Evolutionary conservation across 1,140 invertebrate species (phyloP), one percentile per base, ranked within the genome.

Genomic region (Nasonia vitripennis): DNA sequence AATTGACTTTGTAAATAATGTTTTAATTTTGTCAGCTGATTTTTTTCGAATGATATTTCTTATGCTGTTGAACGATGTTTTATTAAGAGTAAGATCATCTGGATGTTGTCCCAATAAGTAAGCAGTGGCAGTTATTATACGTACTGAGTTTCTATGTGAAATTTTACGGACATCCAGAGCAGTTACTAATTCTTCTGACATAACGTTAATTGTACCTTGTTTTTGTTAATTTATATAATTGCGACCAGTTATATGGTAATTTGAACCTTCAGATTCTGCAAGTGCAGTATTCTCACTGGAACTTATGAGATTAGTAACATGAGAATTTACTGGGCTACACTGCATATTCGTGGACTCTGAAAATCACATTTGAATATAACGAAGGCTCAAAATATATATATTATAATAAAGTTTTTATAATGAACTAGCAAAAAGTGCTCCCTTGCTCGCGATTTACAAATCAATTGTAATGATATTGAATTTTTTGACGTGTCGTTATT

Each of bases 191-290:
- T 27, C 0, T 27, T 27, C 45, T 51, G 75, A 51, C 75, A 78
- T 78, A 78, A 78, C 20, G 45, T 78, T 51, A 51, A 78, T 78
- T n/a, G 75, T 78, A 23, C 75, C 75, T 78, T 41, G 48, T 78
- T 51, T 78, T 51, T 78, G 12, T 27, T 78, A 14, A 48, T 48
- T 78, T 51, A 6, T 41, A 23, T 78, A 17, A 23, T 51, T 48
- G 75, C 75, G 75, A 78, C 71, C 71, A 74, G 27, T 4, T 34
- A 37, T 34, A 12, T 74, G 2, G 71, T 74, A 74, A 74, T 37
- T 37, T 74, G 71, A 74, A 37, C 31, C 71, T 74, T 74, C 71
- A 74, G 71, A 74, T 74, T 74, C 71, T 74, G 27, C 31, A 74
- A 74, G 20, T 74, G 71, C 1, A 34, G 31, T 74, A 74, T 74